Percentiles rank a stretch among this genome's conserved stretches.
These are phyloP conservation scores for Nyctibius bracteatus DNA, from an alignment of 2,113 vertebrate genomes.

Conservation along the genomic window DNA sequence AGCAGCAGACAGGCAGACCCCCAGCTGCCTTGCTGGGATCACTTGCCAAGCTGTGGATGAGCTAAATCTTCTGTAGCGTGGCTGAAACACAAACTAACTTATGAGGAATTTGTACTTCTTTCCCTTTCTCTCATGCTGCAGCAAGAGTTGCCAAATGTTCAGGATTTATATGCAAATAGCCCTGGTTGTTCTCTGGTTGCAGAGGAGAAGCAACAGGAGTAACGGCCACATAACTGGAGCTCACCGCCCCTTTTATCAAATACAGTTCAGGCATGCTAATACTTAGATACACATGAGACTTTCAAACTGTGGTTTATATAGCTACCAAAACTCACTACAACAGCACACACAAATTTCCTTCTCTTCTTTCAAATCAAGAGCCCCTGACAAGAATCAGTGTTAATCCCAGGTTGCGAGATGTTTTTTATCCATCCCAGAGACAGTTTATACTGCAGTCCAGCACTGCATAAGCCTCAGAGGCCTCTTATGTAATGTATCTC, in stretches of 20 bases:
- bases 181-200: background rate
- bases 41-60: background rate
- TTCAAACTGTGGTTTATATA: conserved; percentile 45
- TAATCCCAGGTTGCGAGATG: conserved; percentile 31
- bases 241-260: conserved; percentile 21
- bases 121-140: background rate
- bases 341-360: conserved; percentile 45
- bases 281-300: conserved; percentile 40
- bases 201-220: background rate
- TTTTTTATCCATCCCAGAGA: conserved; percentile 16
- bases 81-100: background rate
- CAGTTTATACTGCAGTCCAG: conserved; percentile 38
- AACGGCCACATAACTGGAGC: conserved; percentile 1
- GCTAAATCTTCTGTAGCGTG: background rate
- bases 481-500: conserved; percentile 40
- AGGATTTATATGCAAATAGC: background rate
- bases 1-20: background rate
- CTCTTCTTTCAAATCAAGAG: conserved; percentile 38
- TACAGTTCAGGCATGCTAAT: conserved; percentile 24
- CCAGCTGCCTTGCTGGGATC: background rate
- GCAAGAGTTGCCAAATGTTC: background rate
- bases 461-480: background rate
- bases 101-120: background rate
- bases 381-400: conserved; percentile 28
- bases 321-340: conserved; percentile 46